phyloP scores from a whole-genome alignment of 2,113 vertebrate species.

The Electrona antarctica region DNA sequence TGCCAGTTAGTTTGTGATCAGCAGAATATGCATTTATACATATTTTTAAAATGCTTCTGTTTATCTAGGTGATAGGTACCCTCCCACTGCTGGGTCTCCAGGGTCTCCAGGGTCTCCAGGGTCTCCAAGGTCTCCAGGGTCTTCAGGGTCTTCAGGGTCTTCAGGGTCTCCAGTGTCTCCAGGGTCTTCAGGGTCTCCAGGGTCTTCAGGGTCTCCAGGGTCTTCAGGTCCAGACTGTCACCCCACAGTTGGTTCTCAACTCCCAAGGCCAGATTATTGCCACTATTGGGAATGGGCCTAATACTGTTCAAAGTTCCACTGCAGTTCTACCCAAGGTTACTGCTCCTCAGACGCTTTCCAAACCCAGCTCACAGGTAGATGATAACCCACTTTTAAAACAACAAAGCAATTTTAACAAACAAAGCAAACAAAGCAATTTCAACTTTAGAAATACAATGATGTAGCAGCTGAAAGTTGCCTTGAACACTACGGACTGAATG shows the following conservation, averaged over 20 bases:
- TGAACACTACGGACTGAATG: too few species aligned
- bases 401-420: neutral
- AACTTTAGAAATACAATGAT: too few species aligned
- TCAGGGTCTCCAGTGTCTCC: conserved; percentile 57
- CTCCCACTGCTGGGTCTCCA: conserved; percentile 86
- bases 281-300: conserved; percentile 82
- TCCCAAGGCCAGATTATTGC: conserved; percentile 95
- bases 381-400: too few species aligned
- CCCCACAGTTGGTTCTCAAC: conserved; percentile 91
- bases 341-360: conserved; percentile 76
- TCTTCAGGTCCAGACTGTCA: conserved; percentile 89
- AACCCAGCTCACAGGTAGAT: conserved; percentile 74
- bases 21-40: too few species aligned
- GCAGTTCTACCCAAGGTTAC: conserved; percentile 82
- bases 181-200: too few species aligned
- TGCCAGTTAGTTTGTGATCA: too few species aligned
- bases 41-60: neutral
- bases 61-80: conserved; percentile 89
- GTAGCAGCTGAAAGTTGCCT: too few species aligned
- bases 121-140: too few species aligned
- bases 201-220: conserved; percentile 69
- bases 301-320: conserved; percentile 77
- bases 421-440: too few species aligned
- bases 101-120: conserved; percentile 77
- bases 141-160: conserved; percentile 29